phyloP scores from a whole-genome alignment of 2,797 vertebrate genomes.

The Myotis myotis region DNA sequence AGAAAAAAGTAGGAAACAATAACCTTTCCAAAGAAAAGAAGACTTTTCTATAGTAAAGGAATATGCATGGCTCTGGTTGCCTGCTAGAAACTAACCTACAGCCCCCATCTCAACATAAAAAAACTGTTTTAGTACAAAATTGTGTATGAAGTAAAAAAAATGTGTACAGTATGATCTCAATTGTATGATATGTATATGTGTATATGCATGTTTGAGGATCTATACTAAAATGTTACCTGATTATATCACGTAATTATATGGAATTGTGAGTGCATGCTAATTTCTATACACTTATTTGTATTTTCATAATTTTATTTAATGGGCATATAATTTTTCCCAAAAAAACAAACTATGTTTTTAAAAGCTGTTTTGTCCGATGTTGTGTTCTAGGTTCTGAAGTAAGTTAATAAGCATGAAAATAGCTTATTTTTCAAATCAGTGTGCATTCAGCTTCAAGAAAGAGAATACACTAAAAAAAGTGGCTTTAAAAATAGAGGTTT shows the following conservation, averaged over 20 bases:
- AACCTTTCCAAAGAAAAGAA: background rate
- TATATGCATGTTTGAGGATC: background rate
- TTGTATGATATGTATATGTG: background rate
- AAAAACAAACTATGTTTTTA: background rate
- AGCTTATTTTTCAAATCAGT: background rate
- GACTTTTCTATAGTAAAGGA: background rate
- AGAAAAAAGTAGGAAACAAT: background rate
- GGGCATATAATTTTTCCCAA: background rate
- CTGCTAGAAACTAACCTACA: background rate
- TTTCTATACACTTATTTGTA: background rate
- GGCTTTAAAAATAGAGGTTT: background rate
- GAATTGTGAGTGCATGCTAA: background rate
- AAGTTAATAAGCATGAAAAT: slow-evolving; percentile 5
- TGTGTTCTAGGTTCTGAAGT: background rate
- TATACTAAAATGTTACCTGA: background rate
- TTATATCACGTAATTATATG: background rate
- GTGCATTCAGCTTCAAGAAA: background rate
- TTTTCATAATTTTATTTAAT: slow-evolving; percentile 11
- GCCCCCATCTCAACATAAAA: background rate
- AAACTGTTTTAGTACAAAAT: background rate
- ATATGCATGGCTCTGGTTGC: background rate
- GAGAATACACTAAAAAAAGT: background rate
- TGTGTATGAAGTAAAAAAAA: background rate
- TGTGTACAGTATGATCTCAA: background rate
- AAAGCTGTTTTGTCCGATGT: background rate